Evolutionary conservation across 2,797 vertebrate species (phyloP).

Genomic region (Rhinoraja longicauda): DNA sequence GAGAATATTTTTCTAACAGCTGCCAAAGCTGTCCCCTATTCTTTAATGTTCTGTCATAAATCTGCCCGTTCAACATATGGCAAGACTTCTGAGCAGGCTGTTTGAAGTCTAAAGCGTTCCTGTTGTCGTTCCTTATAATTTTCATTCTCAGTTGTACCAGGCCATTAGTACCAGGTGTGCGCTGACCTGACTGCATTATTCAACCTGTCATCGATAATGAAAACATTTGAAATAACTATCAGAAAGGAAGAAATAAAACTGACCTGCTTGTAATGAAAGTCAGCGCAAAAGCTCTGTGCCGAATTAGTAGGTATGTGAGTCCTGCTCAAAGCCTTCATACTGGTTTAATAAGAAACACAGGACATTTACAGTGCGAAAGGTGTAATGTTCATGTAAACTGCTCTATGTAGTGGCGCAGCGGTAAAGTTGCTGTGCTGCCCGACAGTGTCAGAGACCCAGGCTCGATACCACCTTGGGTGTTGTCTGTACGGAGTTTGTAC

Average conservation of each 20-base stretch:
- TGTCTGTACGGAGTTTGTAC: too few relatives aligned
- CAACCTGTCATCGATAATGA: background rate
- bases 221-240: background rate
- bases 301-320: background rate
- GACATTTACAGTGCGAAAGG: background rate
- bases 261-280: background rate
- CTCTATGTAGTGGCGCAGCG: too few relatives aligned
- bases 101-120: background rate
- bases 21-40: background rate
- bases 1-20: constrained; percentile 6
- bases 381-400: background rate
- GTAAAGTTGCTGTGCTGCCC: too few relatives aligned
- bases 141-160: background rate
- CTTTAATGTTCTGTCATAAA: background rate
- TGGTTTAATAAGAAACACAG: background rate
- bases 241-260: background rate
- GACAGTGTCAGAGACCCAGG: too few relatives aligned
- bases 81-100: background rate
- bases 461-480: too few relatives aligned
- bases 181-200: background rate
- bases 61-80: background rate
- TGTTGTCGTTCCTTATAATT: background rate
- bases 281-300: background rate
- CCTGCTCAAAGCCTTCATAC: background rate
- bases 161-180: background rate